Evolutionary conservation across 2,113 vertebrate genomes (phyloP).

Genomic region (Regulus satrapa): DNA sequence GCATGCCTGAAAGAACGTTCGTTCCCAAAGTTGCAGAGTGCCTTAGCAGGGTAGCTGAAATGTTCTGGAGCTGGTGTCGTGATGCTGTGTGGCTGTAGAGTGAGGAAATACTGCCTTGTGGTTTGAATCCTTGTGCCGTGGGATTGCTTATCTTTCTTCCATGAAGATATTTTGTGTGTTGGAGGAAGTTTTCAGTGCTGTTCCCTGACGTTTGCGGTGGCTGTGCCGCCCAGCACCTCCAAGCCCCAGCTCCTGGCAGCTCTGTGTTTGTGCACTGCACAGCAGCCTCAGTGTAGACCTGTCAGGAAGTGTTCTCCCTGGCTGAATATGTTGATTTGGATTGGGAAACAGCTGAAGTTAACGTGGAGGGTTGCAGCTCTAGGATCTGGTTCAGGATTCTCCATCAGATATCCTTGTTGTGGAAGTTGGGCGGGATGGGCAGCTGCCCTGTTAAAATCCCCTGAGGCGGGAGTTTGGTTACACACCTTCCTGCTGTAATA

Average conservation of each 20-base stretch:
- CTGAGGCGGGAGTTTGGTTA: neutral
- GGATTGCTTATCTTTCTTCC: neutral
- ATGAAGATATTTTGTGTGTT: neutral
- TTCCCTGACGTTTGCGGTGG: neutral
- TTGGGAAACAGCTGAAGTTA: neutral
- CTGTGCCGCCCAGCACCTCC: neutral
- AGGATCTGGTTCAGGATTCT: neutral
- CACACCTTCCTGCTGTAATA: neutral
- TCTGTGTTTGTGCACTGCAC: neutral
- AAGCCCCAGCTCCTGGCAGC: neutral
- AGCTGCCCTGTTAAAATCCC: neutral
- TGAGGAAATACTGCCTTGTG: neutral
- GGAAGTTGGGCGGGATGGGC: neutral
- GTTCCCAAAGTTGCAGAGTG: neutral
- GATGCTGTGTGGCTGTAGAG: neutral
- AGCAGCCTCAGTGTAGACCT: rapidly evolving
- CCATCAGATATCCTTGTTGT: neutral
- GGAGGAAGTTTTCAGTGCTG: neutral
- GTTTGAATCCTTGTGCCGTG: neutral
- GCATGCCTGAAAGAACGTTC: neutral
- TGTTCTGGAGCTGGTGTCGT: neutral
- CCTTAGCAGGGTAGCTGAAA: neutral
- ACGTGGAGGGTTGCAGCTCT: neutral
- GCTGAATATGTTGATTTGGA: neutral
- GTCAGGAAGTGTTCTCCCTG: neutral